phyloP scores from a whole-genome alignment of 2,113 vertebrate genomes.

The Aythya baeri region DNA sequence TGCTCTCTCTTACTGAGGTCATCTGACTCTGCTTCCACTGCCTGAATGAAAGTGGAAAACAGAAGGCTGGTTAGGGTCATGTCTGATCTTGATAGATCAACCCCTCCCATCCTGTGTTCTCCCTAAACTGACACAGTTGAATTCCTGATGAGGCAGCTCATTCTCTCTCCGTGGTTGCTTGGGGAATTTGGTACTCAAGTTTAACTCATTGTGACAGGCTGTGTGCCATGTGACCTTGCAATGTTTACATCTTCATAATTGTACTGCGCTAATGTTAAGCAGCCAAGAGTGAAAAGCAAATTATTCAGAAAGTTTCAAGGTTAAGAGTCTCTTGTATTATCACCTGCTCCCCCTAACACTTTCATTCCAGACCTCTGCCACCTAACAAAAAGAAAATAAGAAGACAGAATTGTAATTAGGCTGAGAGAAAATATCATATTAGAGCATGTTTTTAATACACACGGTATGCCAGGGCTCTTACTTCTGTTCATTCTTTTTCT shows the following conservation, averaged over 20 bases:
- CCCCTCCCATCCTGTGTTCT: background rate
- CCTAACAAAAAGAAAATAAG: background rate
- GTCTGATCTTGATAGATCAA: constrained; percentile 33
- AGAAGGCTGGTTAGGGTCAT: background rate
- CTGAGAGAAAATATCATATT: background rate
- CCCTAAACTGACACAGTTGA: background rate
- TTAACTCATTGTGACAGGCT: constrained; percentile 64
- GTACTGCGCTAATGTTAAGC: constrained; percentile 39
- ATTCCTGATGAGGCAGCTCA: constrained; percentile 50
- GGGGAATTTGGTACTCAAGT: background rate
- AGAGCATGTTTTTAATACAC: background rate
- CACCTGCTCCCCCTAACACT: background rate
- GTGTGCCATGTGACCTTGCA: constrained; percentile 36
- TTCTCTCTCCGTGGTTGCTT: constrained; percentile 1
- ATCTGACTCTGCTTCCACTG: background rate
- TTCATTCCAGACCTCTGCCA: background rate
- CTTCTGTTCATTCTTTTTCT: background rate
- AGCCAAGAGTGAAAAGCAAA: constrained; percentile 48
- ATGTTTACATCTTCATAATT: constrained; percentile 67
- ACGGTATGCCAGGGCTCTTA: background rate
- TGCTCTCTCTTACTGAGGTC: background rate
- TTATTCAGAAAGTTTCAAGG: constrained; percentile 54
- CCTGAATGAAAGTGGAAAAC: background rate
- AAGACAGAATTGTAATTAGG: background rate
- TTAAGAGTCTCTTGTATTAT: background rate